phyloP scores from a whole-genome alignment of 1,140 invertebrate genomes.

The Xylocopa sonorina region DNA sequence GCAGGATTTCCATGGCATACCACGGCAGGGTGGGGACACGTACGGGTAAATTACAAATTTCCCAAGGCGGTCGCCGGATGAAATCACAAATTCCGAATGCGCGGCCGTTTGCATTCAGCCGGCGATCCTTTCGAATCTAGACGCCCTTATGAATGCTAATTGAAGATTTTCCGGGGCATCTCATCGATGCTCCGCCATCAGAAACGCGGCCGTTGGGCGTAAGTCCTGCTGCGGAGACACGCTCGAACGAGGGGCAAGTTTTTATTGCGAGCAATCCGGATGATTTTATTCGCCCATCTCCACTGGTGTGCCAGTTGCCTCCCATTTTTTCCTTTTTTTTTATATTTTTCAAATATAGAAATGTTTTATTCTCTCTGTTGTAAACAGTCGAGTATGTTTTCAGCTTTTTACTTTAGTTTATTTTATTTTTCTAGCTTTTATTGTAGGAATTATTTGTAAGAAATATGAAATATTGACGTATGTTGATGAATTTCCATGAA shows the following conservation, averaged over 20 bases:
- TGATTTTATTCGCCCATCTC: neutral
- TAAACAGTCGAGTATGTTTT: no score
- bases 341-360: no score
- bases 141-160: slow-evolving; percentile 65
- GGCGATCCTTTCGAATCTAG: slow-evolving; percentile 57
- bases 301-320: no score
- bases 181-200: neutral
- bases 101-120: slow-evolving; percentile 59
- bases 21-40: neutral
- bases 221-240: slow-evolving; percentile 15
- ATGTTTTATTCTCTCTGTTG: no score
- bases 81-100: slow-evolving; percentile 51
- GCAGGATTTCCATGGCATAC: neutral
- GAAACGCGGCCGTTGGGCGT: neutral
- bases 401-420: no score
- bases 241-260: neutral
- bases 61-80: slow-evolving; percentile 6
- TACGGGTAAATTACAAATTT: slow-evolving; percentile 62
- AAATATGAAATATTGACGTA: no score
- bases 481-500: no score
- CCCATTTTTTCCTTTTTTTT: neutral
- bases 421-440: no score
- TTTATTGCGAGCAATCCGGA: neutral
- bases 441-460: no score
- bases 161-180: slow-evolving; percentile 56